Percentiles rank a stretch among this genome's conserved stretches.
These are phyloP conservation scores for Cochlearius cochlearius DNA, from an alignment of 2,113 vertebrate species.

Conservation along the genomic window DNA sequence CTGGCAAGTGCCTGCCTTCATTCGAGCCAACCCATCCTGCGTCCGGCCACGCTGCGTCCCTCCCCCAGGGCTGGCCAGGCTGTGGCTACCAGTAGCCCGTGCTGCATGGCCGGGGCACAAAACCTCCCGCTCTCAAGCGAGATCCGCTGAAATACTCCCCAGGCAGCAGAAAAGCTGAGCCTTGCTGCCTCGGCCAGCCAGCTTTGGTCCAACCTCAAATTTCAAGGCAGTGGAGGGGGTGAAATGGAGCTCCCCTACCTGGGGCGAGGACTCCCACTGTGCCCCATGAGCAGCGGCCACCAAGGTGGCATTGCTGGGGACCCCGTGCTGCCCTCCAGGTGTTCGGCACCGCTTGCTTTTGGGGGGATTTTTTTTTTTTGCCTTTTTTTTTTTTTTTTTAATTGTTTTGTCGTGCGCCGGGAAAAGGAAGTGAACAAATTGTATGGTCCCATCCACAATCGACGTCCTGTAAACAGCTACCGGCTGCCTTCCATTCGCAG, in stretches of 20 bases:
- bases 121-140: fast-evolving
- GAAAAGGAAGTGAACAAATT: conserved; percentile 60
- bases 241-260: neutral
- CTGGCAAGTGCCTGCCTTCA: fast-evolving
- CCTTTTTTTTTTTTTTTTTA: neutral
- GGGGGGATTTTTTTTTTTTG: neutral
- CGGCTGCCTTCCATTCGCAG: neutral
- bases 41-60: fast-evolving
- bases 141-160: neutral
- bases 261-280: neutral
- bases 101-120: neutral
- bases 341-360: neutral
- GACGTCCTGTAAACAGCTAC: conserved; percentile 60
- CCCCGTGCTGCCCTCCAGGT: neutral
- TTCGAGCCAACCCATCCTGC: neutral
- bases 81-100: neutral
- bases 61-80: fast-evolving
- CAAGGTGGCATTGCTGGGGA: neutral
- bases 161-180: neutral
- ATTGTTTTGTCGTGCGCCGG: conserved; percentile 24
- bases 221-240: neutral
- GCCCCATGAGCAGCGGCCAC: neutral
- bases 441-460: conserved; percentile 29
- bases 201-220: neutral
- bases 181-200: neutral